Evolutionary conservation across 2,113 vertebrate genomes (phyloP).

Genomic region (Ranitomeya imitator): DNA sequence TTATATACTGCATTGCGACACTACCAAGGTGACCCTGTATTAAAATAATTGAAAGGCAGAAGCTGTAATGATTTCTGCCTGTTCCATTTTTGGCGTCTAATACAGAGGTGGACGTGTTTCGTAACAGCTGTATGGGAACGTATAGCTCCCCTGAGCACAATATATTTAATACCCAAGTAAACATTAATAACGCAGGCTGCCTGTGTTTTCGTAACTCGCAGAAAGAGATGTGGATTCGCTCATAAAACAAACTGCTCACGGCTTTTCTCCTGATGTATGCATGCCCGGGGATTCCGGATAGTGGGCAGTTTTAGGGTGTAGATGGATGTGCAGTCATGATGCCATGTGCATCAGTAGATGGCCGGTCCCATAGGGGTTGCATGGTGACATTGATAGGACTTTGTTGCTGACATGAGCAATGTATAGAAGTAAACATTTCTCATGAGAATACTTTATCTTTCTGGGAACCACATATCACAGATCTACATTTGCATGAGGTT

Average conservation of each 20-base stretch:
- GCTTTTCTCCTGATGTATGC: constrained; percentile 54
- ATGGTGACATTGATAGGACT: background rate
- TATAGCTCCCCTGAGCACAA: constrained; percentile 53
- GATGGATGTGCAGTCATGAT: constrained; percentile 49
- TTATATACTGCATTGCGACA: constrained; percentile 59
- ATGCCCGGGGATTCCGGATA: constrained; percentile 44
- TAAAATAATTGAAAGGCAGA: constrained; percentile 58
- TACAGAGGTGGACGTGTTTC: constrained; percentile 58
- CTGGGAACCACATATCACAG: no score
- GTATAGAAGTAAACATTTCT: background rate
- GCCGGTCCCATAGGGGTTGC: background rate
- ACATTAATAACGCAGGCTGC: constrained; percentile 58
- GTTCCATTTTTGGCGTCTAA: constrained; percentile 56
- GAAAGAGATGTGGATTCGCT: constrained; percentile 55
- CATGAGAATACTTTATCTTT: background rate
- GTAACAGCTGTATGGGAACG: constrained; percentile 57
- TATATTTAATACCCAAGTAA: constrained; percentile 59
- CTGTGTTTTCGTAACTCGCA: constrained; percentile 58
- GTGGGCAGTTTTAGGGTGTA: constrained; percentile 47
- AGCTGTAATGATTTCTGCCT: constrained; percentile 57
- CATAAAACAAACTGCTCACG: constrained; percentile 56
- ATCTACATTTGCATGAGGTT: no score
- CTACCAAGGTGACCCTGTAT: constrained; percentile 58
- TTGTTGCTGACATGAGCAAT: background rate
- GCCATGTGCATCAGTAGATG: background rate